phyloP scores from a whole-genome alignment of 2,797 vertebrate species.

The Aotus griseimembra region DNA sequence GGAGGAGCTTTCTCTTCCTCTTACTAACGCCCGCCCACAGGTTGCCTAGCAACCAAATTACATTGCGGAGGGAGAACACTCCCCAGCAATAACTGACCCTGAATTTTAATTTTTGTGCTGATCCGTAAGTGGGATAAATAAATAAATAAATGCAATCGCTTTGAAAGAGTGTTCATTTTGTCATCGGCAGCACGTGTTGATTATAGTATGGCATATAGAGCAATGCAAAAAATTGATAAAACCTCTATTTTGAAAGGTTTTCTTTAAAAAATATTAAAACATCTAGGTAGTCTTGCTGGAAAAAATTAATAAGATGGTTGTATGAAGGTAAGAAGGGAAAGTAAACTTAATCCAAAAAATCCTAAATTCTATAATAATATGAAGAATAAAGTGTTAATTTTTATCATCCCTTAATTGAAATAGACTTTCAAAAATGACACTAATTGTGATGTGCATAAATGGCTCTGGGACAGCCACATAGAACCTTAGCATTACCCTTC shows the following conservation, averaged over 20 bases:
- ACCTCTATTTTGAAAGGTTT: neutral
- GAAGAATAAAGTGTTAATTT: constrained; percentile 17
- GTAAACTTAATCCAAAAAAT: neutral
- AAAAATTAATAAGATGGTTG: neutral
- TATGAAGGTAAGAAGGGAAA: neutral
- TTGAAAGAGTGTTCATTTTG: constrained; percentile 62
- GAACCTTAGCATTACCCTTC: neutral
- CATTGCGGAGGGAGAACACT: constrained; percentile 76
- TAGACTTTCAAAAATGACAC: neutral
- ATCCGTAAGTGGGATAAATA: constrained; percentile 79
- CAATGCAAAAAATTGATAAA: neutral
- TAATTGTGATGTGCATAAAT: neutral
- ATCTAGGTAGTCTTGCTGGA: neutral
- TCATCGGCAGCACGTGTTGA: constrained; percentile 65
- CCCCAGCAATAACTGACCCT: constrained; percentile 81
- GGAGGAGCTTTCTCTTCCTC: constrained; percentile 79
- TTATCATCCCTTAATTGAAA: neutral
- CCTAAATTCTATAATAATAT: neutral
- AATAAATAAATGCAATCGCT: constrained; percentile 35
- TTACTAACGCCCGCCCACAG: constrained; percentile 71
- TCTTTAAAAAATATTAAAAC: constrained; percentile 5
- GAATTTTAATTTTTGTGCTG: constrained; percentile 81
- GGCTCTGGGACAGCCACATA: neutral
- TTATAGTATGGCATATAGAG: neutral
- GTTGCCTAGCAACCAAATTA: constrained; percentile 86